A percentile compares a stretch with the other conserved stretches of the same genome.
These are phyloP conservation scores for Luperina nickerlii DNA, from an alignment of 2,888 invertebrate genomes.

Conservation along the genomic window DNA sequence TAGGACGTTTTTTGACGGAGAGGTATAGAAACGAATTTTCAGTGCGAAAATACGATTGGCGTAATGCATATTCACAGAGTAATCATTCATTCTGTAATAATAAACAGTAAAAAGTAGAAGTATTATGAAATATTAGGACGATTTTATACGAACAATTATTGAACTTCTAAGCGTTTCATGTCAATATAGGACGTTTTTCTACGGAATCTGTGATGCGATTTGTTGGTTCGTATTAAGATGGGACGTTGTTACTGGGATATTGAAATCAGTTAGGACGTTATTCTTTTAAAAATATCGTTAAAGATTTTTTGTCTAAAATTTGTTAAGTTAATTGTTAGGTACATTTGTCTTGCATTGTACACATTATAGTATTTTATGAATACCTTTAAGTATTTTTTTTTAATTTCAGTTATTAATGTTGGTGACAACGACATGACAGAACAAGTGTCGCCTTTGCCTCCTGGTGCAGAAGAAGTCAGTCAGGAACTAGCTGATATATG, in stretches of 20 bases:
- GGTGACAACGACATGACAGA: too few relatives aligned
- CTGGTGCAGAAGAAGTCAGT: slow-evolving; percentile 46
- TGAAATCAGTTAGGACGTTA: slow-evolving; percentile 37
- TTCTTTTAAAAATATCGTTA: slow-evolving; percentile 38
- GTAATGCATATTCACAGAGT: slow-evolving; percentile 16
- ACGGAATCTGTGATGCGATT: slow-evolving; percentile 33
- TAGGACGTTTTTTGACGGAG: too few relatives aligned
- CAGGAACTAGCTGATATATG: slow-evolving; percentile 31
- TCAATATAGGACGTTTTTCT: slow-evolving; percentile 42
- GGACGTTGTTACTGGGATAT: slow-evolving; percentile 40
- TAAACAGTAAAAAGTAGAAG: too few relatives aligned
- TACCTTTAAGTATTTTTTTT: too few relatives aligned
- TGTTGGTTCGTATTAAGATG: slow-evolving; percentile 29
- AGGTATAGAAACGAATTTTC: too few relatives aligned
- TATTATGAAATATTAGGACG: slow-evolving; percentile 11
- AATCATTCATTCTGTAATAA: slow-evolving; percentile 14
- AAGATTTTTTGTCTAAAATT: too few relatives aligned
- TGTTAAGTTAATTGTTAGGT: too few relatives aligned
- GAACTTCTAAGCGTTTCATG: slow-evolving; percentile 3
- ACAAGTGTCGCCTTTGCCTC: slow-evolving; percentile 43
- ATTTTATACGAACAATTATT: not conserved
- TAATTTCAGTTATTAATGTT: too few relatives aligned
- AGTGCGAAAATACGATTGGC: too few relatives aligned
- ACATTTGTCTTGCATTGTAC: too few relatives aligned
- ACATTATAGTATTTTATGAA: too few relatives aligned